Evolutionary conservation across 2,797 vertebrate genomes (phyloP).

Genomic region (Remorina albescens): DNA sequence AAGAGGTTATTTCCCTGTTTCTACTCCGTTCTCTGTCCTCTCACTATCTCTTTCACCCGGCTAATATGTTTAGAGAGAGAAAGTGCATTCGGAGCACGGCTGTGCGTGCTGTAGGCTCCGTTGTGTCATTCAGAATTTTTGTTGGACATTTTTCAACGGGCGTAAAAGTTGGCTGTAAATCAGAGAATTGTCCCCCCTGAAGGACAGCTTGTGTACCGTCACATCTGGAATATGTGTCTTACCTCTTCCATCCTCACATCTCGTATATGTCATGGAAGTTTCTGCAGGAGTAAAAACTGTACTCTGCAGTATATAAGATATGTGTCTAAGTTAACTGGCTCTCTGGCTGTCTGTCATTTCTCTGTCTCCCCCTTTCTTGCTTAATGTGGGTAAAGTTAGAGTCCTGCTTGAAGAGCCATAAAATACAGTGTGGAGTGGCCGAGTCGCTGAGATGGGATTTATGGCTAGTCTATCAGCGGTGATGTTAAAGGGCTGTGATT

Average conservation of each 20-base stretch:
- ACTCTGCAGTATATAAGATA: constrained; percentile 14
- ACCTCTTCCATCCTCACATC: constrained; percentile 8
- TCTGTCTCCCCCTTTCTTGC: constrained; percentile 32
- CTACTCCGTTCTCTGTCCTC: constrained; percentile 54
- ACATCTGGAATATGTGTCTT: neutral
- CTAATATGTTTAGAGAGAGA: constrained; percentile 72
- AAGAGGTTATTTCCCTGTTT: constrained; percentile 76
- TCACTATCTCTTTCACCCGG: constrained; percentile 46
- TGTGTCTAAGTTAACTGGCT: constrained; percentile 50
- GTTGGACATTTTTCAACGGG: constrained; percentile 57
- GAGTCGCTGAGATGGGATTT: constrained; percentile 78
- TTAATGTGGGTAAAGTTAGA: constrained; percentile 76
- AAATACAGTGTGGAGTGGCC: constrained; percentile 76
- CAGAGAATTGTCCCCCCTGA: constrained; percentile 39
- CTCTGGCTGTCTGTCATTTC: constrained; percentile 69
- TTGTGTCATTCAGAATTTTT: constrained; percentile 66
- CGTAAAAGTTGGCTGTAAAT: constrained; percentile 49
- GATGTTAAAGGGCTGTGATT: constrained; percentile 85
- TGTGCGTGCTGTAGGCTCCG: constrained; percentile 53
- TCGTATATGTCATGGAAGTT: constrained; percentile 22
- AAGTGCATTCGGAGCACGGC: constrained; percentile 47
- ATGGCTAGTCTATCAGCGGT: constrained; percentile 77
- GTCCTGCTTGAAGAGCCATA: constrained; percentile 68
- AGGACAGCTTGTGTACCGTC: constrained; percentile 40
- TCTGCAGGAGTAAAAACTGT: constrained; percentile 24